Evolutionary conservation across 1,140 invertebrate genomes (phyloP).

Genomic region (Meloidogyne floridensis): DNA sequence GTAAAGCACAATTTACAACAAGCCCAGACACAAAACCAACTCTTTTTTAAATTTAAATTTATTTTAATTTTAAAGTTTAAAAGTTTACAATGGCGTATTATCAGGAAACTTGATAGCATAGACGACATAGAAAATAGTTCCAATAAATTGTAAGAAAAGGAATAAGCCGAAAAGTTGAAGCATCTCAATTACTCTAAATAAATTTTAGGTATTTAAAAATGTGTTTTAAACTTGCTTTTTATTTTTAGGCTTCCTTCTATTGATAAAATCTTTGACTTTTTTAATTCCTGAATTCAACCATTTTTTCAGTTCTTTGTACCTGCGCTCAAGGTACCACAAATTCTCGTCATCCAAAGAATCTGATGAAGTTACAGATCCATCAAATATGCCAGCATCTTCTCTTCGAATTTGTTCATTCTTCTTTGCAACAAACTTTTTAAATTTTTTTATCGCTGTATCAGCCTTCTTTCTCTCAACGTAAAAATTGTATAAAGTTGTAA

Average conservation of each 20-base stretch:
- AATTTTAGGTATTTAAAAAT: not conserved
- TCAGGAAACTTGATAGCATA: slow-evolving; percentile 40
- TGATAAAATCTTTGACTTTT: not conserved
- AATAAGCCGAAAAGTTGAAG: slow-evolving; percentile 14
- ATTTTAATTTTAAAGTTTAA: not conserved
- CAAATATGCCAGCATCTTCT: slow-evolving; percentile 5
- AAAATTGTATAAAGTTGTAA: not conserved
- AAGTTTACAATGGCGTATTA: slow-evolving; percentile 26
- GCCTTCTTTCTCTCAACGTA: not conserved
- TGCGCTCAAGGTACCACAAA: not conserved
- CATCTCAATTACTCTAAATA: slow-evolving; percentile 30
- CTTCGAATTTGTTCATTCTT: not conserved
- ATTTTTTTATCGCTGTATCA: not conserved
- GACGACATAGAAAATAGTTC: slow-evolving; percentile 40
- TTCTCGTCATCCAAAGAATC: not conserved
- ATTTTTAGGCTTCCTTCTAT: not conserved
- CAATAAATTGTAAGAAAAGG: slow-evolving; percentile 37
- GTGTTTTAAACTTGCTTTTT: not conserved
- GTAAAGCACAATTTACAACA: not conserved
- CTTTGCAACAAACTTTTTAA: slow-evolving; percentile 7
- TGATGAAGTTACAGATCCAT: not conserved
- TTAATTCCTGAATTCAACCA: not conserved
- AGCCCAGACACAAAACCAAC: not conserved
- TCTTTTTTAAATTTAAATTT: not conserved
- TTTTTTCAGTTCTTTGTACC: not conserved